phyloP scores from a whole-genome alignment of 2,797 vertebrate species.

The Xerus rutilus region DNA sequence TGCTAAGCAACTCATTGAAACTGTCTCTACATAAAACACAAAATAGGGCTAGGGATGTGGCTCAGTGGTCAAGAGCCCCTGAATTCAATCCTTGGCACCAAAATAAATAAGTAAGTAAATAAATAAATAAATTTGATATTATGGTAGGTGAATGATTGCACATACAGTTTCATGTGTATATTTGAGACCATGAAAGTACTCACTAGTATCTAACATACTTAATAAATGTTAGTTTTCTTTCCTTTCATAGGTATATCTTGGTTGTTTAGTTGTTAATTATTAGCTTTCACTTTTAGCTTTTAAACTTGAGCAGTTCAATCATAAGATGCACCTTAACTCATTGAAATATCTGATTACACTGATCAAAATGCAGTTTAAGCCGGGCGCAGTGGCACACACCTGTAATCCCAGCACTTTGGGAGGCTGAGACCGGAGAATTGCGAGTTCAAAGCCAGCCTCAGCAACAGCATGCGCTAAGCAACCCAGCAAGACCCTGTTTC shows the following conservation, averaged over 20 bases:
- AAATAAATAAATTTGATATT: neutral
- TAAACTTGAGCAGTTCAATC: constrained; percentile 15
- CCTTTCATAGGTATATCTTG: neutral
- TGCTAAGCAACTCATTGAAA: too few relatives aligned
- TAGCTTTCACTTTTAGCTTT: constrained; percentile 15
- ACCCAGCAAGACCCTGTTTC: too few relatives aligned
- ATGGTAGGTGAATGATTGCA: neutral
- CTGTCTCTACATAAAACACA: too few relatives aligned
- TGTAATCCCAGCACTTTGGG: too few relatives aligned
- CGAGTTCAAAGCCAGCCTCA: too few relatives aligned
- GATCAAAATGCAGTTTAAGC: neutral
- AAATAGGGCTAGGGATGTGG: too few relatives aligned
- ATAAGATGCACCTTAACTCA: constrained; percentile 34
- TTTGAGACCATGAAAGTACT: constrained; percentile 10
- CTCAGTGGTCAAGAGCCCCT: too few relatives aligned
- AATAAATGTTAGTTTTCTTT: constrained; percentile 24
- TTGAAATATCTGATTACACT: neutral
- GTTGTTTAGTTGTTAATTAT: constrained; percentile 29
- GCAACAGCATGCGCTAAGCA: too few relatives aligned
- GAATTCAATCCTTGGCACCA: too few relatives aligned
- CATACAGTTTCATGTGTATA: neutral
- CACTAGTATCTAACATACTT: neutral
- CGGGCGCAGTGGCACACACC: too few relatives aligned
- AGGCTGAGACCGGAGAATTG: too few relatives aligned
- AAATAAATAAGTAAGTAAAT: too few relatives aligned